Evolutionary conservation across 92 coral and sea anemone genomes (phyloP), one percentile per base, ranked within the genome.

Genomic region (Epizoanthus stellaris): DNA sequence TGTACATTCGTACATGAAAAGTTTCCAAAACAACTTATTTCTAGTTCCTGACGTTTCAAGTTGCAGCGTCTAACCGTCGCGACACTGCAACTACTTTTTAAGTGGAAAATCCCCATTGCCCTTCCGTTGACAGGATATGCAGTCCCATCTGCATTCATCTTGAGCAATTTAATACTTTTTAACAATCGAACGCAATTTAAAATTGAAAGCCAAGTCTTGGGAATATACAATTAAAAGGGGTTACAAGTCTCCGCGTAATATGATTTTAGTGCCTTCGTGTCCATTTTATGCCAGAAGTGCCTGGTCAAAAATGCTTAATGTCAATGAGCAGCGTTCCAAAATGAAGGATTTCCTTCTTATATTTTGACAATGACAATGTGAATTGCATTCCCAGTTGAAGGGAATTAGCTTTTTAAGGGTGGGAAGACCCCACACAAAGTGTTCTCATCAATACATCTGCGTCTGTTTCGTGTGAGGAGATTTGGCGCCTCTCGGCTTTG

Each of bases 21-120:
- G 17, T 30, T 45, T 79, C 58, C 71, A 19, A 75, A 63, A 64
- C 83, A 21, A 79, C 16, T 2, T 57, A 40, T 62, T 63, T 77
- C 4, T 13, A 64, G 73, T 79, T 79, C 83, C 83, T 79, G 83
- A 62, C n/a, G 69, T 59, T 76, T 60, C 62, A 25, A 76, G 82
- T 59, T 64, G 59, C 83, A 79, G 73, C 83, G 83, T 79, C 83
- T 16, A 79, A 43, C 8, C 42, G 83, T 79, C 83, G 83, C 83
- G 83, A 62, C 83, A 52, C 23, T 19, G 9, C 62, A 79, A 79
- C 83, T 67, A 61, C 52, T 17, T 62, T 62, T n/a, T 77, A 60
- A 77, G 66, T 77, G 82, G 66, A 60, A 77, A 62, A 40, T 79
- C 19, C n/a, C 59, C 83, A 42, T 17, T 79, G 56, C 56, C 36